A percentile compares a stretch with the other conserved stretches of the same genome.
These are phyloP conservation scores for Hydrotaea diabolus DNA, from an alignment of 2,888 invertebrate species.

Conservation along the genomic window DNA sequence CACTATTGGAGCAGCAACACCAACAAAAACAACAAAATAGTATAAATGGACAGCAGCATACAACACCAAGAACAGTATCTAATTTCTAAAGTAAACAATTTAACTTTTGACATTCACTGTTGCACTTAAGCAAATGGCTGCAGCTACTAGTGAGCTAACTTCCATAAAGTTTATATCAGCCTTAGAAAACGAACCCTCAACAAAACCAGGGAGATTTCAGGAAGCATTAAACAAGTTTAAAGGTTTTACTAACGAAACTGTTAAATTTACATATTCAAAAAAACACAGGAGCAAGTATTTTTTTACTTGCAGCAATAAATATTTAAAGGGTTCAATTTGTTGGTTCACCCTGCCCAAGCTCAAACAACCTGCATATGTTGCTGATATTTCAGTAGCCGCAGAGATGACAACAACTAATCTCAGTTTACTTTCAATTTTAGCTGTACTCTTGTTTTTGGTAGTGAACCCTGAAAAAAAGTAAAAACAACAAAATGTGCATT, in stretches of 20 bases:
- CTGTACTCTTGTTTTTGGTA: not conserved
- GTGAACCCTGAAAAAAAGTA: constrained; percentile 7
- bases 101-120: constrained; percentile 60
- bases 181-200: too few relatives aligned
- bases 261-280: not conserved
- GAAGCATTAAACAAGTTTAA: constrained; percentile 35
- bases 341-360: not conserved
- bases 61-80: constrained; percentile 45
- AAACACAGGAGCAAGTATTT: too few relatives aligned
- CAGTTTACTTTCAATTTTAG: constrained; percentile 32
- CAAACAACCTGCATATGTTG: constrained; percentile 17
- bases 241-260: not conserved
- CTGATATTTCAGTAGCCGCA: constrained; percentile 32
- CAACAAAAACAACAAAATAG: not conserved
- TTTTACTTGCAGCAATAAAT: constrained; percentile 7
- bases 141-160: not conserved
- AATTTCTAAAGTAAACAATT: constrained; percentile 67
- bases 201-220: not conserved
- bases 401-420: constrained; percentile 31
- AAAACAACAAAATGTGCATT: not conserved
- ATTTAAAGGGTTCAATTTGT: constrained; percentile 23
- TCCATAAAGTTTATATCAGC: not conserved
- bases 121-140: not conserved
- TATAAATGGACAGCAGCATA: not conserved
- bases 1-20: not conserved